phyloP scores from a whole-genome alignment of 2,113 vertebrate species.

The Rhadina sibilatrix region DNA sequence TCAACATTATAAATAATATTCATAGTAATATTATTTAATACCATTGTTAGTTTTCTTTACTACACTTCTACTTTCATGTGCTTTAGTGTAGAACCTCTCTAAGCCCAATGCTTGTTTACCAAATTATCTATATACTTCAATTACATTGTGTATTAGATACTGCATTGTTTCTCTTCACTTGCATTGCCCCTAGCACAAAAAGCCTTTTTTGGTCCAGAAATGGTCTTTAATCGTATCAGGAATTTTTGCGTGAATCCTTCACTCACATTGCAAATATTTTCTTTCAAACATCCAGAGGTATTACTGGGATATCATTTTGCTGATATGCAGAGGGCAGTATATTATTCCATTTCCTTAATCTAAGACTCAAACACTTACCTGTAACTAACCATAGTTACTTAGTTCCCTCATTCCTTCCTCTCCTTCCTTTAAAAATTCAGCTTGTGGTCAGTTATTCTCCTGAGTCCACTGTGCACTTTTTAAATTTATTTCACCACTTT shows the following conservation, averaged over 20 bases:
- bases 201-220: background rate
- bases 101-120: background rate
- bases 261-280: background rate
- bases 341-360: background rate
- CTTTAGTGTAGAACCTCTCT: background rate
- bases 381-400: background rate
- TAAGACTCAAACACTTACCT: background rate
- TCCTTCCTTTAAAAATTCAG: background rate
- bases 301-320: background rate
- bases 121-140: background rate
- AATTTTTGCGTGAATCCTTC: background rate
- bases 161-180: background rate
- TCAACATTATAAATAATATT: background rate
- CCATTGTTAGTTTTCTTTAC: background rate
- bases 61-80: background rate
- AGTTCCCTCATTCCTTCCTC: background rate
- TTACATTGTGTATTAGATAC: background rate
- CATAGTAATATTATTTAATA: background rate
- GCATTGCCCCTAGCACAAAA: background rate
- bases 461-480: background rate
- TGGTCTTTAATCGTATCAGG: background rate
- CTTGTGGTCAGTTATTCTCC: background rate
- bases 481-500: background rate
- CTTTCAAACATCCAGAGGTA: background rate
- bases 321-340: background rate